These are phyloP conservation scores for Blera fallax DNA, from an alignment of 2,888 invertebrate genomes.

Conservation along the genomic window DNA sequence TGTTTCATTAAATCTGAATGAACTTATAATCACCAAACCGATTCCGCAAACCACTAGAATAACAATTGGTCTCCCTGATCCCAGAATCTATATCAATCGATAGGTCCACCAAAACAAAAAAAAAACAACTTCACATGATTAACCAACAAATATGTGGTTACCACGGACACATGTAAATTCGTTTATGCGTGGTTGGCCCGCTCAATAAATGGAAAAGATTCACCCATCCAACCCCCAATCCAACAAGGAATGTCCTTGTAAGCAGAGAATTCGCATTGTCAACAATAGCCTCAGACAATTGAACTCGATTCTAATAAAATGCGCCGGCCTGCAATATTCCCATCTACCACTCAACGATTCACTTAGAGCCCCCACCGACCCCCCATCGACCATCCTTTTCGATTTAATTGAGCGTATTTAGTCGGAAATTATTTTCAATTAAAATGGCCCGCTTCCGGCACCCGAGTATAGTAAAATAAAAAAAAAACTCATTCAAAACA, in stretches of 20 bases:
- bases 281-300: constrained; percentile 35
- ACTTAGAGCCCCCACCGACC: neutral
- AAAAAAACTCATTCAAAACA: constrained; percentile 19
- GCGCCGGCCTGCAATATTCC: constrained; percentile 27
- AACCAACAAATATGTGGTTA: constrained; percentile 59
- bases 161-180: constrained; percentile 49
- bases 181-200: neutral
- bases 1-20: constrained; percentile 57
- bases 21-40: constrained; percentile 51
- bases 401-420: constrained; percentile 68
- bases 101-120: constrained; percentile 1
- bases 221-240: neutral
- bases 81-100: constrained; percentile 31
- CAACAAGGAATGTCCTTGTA: neutral
- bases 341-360: constrained; percentile 10
- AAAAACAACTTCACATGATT: constrained; percentile 29
- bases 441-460: constrained; percentile 36
- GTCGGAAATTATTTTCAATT: constrained; percentile 69
- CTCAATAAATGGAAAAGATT: neutral
- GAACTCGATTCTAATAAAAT: constrained; percentile 54
- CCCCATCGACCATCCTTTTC: neutral
- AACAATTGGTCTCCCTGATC: constrained; percentile 28
- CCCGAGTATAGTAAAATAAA: neutral
- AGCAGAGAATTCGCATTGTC: neutral
- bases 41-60: constrained; percentile 37